Percentiles rank a stretch among this genome's conserved stretches.
These are phyloP conservation scores for Beris morrisii DNA, from an alignment of 2,888 invertebrate genomes.

Conservation along the genomic window DNA sequence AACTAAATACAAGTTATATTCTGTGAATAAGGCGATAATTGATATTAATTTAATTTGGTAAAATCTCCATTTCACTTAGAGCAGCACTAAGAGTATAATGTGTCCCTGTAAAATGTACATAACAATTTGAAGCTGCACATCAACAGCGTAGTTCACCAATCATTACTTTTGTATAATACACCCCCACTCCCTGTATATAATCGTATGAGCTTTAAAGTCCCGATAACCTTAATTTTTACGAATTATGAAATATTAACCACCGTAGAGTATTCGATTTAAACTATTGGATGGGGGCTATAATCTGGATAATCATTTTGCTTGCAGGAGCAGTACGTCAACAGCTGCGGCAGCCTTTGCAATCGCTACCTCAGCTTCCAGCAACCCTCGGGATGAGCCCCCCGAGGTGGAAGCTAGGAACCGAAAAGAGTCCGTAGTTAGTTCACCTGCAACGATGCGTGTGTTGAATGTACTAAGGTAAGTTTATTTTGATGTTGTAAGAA, in stretches of 20 bases:
- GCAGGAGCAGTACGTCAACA: conserved; percentile 80
- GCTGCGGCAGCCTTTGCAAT: conserved; percentile 90
- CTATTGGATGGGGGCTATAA: too few species aligned
- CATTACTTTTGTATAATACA: too few species aligned
- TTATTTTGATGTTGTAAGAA: not conserved
- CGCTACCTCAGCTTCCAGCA: conserved; percentile 85
- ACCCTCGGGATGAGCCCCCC: conserved; percentile 67
- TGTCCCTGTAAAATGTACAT: too few species aligned
- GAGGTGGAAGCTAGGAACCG: conserved; percentile 57
- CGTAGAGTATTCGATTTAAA: not conserved
- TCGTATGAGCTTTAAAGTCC: too few species aligned
- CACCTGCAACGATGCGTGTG: conserved; percentile 92
- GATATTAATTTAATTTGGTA: too few species aligned
- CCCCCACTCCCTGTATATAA: too few species aligned
- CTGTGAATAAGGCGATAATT: too few species aligned
- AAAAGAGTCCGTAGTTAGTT: conserved; percentile 80
- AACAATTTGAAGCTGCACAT: too few species aligned
- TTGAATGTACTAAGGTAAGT: conserved; percentile 75
- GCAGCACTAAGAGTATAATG: too few species aligned
- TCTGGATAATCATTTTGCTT: not conserved
- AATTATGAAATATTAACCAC: not conserved
- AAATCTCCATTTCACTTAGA: too few species aligned
- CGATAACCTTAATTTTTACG: not conserved
- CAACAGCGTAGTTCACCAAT: too few species aligned
- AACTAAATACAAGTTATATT: too few species aligned